Conservation (phyloP, 2,888 invertebrate genomes). For the Agriotes lineatus region DNA sequence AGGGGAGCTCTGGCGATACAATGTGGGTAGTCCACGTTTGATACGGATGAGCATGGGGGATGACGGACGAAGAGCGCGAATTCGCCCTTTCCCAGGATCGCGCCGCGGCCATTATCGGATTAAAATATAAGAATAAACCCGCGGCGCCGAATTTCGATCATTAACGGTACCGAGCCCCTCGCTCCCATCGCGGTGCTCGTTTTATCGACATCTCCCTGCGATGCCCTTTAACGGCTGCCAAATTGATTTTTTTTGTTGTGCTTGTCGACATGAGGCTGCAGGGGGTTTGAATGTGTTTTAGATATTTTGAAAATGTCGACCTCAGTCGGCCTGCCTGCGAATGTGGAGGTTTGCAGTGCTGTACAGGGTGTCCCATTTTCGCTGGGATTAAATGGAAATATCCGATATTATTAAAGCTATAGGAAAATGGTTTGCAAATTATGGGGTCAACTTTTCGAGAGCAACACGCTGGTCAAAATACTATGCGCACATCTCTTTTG, state of each 20-base stretch:
- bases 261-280: too few relatives aligned
- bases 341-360: too few relatives aligned
- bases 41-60: slow-evolving; percentile 8
- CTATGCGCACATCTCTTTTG: too few relatives aligned
- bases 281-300: too few relatives aligned
- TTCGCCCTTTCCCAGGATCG: slow-evolving; percentile 21
- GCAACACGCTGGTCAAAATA: too few relatives aligned
- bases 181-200: slow-evolving; percentile 22
- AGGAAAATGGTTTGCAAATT: too few relatives aligned
- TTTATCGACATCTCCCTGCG: slow-evolving; percentile 22
- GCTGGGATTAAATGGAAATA: too few relatives aligned
- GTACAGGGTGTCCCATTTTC: too few relatives aligned
- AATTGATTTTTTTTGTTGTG: slow-evolving; percentile 30
- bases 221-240: slow-evolving; percentile 18
- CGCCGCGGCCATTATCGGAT: slow-evolving; percentile 10
- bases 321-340: too few relatives aligned
- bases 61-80: slow-evolving; percentile 11
- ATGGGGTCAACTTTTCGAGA: too few relatives aligned
- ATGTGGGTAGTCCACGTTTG: slow-evolving; percentile 21
- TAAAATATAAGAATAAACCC: slow-evolving; percentile 17
- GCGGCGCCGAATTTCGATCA: slow-evolving; percentile 26
- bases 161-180: slow-evolving; percentile 12
- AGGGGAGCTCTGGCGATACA: slow-evolving; percentile 6
- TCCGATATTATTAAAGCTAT: too few relatives aligned
- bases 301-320: too few relatives aligned